phyloP scores from a whole-genome alignment of 2,113 vertebrate species.

The Cyphomyrus discorhynchus region DNA sequence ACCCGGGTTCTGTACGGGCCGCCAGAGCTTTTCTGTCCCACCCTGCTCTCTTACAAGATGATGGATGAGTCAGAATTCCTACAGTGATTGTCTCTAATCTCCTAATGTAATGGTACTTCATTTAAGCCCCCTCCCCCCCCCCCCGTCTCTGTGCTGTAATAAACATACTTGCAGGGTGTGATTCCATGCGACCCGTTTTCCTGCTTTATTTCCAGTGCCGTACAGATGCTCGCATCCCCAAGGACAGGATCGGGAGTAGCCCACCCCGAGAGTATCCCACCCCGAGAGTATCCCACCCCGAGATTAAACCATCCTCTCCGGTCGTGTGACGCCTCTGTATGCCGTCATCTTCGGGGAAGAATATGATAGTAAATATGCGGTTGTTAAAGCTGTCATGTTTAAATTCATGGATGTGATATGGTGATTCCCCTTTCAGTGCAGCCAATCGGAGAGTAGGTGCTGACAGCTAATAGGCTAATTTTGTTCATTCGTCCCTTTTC shows the following conservation, averaged over 20 bases:
- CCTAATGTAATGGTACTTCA: background rate
- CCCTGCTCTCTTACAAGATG: background rate
- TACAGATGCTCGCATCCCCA: background rate
- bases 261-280: background rate
- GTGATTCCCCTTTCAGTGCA: background rate
- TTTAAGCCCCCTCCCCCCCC: background rate
- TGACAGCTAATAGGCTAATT: background rate
- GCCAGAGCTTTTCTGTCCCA: background rate
- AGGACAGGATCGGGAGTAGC: background rate
- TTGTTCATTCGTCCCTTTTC: background rate
- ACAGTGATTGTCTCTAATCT: background rate
- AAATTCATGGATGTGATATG: background rate
- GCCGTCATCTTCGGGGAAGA: background rate
- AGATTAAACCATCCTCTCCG: background rate
- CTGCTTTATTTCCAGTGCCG: background rate
- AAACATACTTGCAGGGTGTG: background rate
- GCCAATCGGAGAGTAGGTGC: background rate
- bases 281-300: background rate
- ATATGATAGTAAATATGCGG: background rate
- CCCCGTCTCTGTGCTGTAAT: background rate
- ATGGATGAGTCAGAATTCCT: background rate
- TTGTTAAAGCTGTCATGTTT: background rate
- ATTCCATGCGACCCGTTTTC: background rate
- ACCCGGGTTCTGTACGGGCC: background rate
- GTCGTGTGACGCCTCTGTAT: background rate